Base-by-base conservation (phyloP, 2,113 vertebrate species). In the Amphilophus citrinellus region DNA sequence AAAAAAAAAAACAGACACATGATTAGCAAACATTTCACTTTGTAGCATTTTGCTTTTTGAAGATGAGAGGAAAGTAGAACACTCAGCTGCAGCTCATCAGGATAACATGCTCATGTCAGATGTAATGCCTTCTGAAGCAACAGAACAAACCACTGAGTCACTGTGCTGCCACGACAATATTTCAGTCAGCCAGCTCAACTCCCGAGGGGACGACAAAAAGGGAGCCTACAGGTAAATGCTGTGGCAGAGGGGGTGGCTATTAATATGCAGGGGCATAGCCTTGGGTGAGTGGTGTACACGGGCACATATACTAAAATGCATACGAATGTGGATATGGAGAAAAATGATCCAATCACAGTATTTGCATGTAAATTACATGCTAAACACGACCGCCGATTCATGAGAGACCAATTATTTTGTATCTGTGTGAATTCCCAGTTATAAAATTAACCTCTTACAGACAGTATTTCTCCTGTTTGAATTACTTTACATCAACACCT, bases 241-340 rank as follows among this genome's bases (percentile, higher is more conserved):
- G 44, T 73, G 47, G 44, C 27, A 53, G 10, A 53, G 66, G 66
- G 66, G 44, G 47, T 53, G 17, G 47, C 47, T 32, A 53, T 73
- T 73, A 56, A 56, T 32, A 73, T 73, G 47, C 47, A 53, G 68
- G 27, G 47, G 68, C 68, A 73, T 73, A 73, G 68, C 68, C 47
- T 56, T 56, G 27, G 47, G 24, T 53, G 18, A 73, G 47, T 30
- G 17, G 66, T 71, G 10, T 53, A 30, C 27, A 73, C 6, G 10
- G 10, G 47, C 47, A 30, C 44, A 73, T 73, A 73, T 53, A 73
- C 47, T 3, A 73, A 56, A 73, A 73, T 17, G 10, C 44, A 73
- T 53, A 73, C 27, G 24, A 53, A 73, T 27, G 44, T 53, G 66
- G 66, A 35, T 73, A 56, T 14, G 47, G 68, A 32, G 68, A 73